These are phyloP conservation scores for Mormyrus hasselquistii DNA, from an alignment of 2,797 vertebrate species.

Conservation along the genomic window DNA sequence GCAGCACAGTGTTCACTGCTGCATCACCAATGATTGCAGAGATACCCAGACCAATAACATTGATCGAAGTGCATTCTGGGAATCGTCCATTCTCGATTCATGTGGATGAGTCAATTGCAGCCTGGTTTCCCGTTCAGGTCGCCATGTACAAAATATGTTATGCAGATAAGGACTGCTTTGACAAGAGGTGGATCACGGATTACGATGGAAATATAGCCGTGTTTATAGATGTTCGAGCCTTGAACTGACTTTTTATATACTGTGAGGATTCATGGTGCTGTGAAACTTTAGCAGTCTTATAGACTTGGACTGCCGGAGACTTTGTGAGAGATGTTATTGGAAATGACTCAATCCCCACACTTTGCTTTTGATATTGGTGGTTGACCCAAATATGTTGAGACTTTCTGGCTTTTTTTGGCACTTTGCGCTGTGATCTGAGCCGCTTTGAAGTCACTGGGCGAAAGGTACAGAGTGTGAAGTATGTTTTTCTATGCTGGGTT, in stretches of 20 bases:
- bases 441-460: constrained; percentile 3
- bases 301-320: not conserved
- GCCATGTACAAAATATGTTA: not conserved
- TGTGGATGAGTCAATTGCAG: not conserved
- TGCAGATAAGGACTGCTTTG: not conserved
- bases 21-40: not conserved
- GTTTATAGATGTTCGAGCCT: not conserved
- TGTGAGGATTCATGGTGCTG: not conserved
- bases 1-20: not conserved
- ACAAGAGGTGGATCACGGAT: not conserved
- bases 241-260: not conserved
- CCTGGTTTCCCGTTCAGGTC: not conserved
- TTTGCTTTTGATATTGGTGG: constrained; percentile 3
- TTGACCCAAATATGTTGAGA: constrained; percentile 5
- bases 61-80: not conserved
- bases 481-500: constrained; percentile 1
- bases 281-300: not conserved
- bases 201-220: not conserved
- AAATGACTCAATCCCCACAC: not conserved
- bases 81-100: not conserved
- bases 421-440: constrained; percentile 13
- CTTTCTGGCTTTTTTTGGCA: not conserved
- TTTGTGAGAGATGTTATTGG: not conserved
- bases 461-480: not conserved
- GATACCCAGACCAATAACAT: not conserved